phyloP scores from a whole-genome alignment of 2,888 invertebrate species.

The Rhorus exstirpatorius region DNA sequence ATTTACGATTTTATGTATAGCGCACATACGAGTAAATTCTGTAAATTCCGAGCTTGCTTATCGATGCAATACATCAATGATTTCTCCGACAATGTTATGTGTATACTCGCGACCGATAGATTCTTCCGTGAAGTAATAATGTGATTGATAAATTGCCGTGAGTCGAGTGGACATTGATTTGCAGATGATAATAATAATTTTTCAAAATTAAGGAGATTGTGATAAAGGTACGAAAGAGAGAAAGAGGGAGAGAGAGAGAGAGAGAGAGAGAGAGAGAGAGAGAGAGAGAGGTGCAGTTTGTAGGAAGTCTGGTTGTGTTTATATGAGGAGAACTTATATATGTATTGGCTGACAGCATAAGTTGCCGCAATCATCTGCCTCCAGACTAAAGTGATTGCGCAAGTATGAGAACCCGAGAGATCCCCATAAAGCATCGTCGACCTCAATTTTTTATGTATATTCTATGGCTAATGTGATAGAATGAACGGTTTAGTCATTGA shows the following conservation, averaged over 20 bases:
- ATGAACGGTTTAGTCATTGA: conserved; percentile 28
- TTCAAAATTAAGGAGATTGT: conserved; percentile 56
- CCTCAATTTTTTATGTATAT: conserved; percentile 71
- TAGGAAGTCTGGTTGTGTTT: conserved; percentile 65
- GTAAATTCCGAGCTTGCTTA: conserved; percentile 4
- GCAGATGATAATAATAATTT: conserved; percentile 46
- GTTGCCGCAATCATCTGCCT: conserved; percentile 58
- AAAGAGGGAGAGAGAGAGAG: conserved; percentile 8
- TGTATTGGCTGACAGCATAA: conserved; percentile 46
- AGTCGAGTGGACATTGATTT: conserved; percentile 1
- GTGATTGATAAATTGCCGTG: conserved; percentile 38
- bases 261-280: conserved; percentile 28
- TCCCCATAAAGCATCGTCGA: conserved; percentile 77
- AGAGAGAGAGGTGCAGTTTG: conserved; percentile 43
- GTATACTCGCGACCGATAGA: not conserved
- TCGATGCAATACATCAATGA: conserved; percentile 46
- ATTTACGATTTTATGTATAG: conserved; percentile 26
- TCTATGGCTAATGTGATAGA: conserved; percentile 35
- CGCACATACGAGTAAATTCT: not conserved
- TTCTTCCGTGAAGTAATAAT: conserved; percentile 40
- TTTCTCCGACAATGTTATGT: conserved; percentile 58
- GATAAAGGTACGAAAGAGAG: conserved; percentile 34
- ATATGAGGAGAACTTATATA: conserved; percentile 17
- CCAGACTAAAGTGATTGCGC: conserved; percentile 71
- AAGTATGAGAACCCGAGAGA: conserved; percentile 74